phyloP scores from a whole-genome alignment of 1,140 invertebrate species.

The Amphibalanus amphitrite region DNA sequence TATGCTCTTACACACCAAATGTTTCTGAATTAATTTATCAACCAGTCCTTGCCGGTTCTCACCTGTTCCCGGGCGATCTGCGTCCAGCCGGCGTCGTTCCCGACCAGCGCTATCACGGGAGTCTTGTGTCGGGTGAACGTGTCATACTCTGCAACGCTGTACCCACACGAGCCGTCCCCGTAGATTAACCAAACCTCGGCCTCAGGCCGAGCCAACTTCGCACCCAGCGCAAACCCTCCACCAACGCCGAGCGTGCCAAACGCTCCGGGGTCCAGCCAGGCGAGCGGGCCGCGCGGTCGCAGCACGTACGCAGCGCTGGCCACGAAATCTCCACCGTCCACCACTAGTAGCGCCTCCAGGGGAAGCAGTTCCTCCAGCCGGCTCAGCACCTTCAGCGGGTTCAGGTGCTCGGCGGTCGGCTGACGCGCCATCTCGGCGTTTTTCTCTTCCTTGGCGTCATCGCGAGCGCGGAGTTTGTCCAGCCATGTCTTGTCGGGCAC shows the following conservation, averaged over 20 bases:
- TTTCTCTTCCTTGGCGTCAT: constrained; percentile 34
- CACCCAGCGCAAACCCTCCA: constrained; percentile 46
- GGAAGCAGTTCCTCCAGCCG: constrained; percentile 35
- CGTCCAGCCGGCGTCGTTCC: constrained; percentile 50
- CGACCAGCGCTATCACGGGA: constrained; percentile 40
- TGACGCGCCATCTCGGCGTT: constrained; percentile 32
- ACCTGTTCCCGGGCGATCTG: constrained; percentile 46
- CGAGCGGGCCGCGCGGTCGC: constrained; percentile 37
- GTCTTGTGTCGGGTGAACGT: constrained; percentile 44
- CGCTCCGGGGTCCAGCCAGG: constrained; percentile 47
- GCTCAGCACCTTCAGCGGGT: constrained; percentile 39
- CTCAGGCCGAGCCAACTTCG: constrained; percentile 43
- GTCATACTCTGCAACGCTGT: constrained; percentile 43
- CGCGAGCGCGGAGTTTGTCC: constrained; percentile 29
- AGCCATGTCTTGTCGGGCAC: constrained; percentile 36
- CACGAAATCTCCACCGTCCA: constrained; percentile 49
- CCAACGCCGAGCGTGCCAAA: constrained; percentile 49
- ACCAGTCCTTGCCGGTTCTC: too few relatives aligned
- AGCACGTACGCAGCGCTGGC: constrained; percentile 44
- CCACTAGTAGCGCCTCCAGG: constrained; percentile 34
- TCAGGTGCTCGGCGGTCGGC: constrained; percentile 34
- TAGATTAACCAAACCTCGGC: constrained; percentile 40
- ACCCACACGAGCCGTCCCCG: constrained; percentile 46
- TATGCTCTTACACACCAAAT: too few relatives aligned
- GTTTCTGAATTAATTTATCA: too few relatives aligned